These are phyloP conservation scores for Drosophila longiperda DNA, from an alignment of 2,888 invertebrate genomes.

Conservation along the genomic window DNA sequence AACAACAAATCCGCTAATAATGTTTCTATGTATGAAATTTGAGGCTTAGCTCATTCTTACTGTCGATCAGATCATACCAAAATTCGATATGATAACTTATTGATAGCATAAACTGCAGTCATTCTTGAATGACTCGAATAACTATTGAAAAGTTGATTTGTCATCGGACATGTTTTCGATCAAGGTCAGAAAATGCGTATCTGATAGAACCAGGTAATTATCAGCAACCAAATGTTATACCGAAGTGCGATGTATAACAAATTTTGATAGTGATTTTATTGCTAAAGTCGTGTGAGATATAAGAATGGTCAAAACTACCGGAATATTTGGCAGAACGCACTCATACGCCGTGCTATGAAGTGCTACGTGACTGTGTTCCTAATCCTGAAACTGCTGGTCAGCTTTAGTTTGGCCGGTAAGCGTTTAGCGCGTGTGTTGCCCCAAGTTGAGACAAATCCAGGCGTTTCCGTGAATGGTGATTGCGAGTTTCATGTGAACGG, in stretches of 20 bases:
- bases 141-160: not conserved
- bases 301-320: slow-evolving; percentile 31
- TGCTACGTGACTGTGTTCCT: slow-evolving; percentile 40
- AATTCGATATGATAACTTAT: not conserved
- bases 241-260: slow-evolving; percentile 17
- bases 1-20: not conserved
- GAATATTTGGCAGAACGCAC: slow-evolving; percentile 36
- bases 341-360: slow-evolving; percentile 49
- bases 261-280: slow-evolving; percentile 26
- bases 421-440: slow-evolving; percentile 58
- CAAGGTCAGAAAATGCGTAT: slow-evolving; percentile 1
- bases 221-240: slow-evolving; percentile 26
- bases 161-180: not conserved
- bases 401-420: slow-evolving; percentile 5
- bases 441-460: slow-evolving; percentile 50
- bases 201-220: slow-evolving; percentile 2
- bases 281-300: slow-evolving; percentile 36
- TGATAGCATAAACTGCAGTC: not conserved
- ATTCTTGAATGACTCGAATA: not conserved
- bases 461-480: slow-evolving; percentile 65
- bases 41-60: not conserved
- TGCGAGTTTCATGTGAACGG: slow-evolving; percentile 76
- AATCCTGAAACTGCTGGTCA: slow-evolving; percentile 51
- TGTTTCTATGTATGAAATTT: not conserved
- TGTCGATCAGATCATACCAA: not conserved